Evolutionary conservation across 2,888 invertebrate species (phyloP).

Genomic region (Eumerus sabulonum): DNA sequence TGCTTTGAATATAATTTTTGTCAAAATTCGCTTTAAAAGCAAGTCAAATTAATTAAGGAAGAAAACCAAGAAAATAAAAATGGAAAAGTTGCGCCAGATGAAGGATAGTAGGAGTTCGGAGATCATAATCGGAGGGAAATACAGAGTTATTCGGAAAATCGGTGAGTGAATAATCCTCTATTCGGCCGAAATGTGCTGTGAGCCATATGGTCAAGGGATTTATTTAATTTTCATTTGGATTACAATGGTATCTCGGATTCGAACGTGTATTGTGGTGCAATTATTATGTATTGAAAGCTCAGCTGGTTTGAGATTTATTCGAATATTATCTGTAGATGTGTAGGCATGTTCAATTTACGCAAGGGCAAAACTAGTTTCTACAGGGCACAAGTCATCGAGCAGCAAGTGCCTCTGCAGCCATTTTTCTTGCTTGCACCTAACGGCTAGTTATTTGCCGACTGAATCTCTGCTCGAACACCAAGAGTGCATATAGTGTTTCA

Average conservation of each 20-base stretch:
- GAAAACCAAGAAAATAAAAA: constrained; percentile 58
- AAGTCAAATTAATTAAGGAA: constrained; percentile 33
- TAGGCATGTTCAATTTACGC: constrained; percentile 8
- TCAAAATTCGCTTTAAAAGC: constrained; percentile 58
- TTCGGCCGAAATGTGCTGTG: constrained; percentile 7
- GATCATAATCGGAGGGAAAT: constrained; percentile 94
- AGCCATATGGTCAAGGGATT: not conserved
- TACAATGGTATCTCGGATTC: not conserved
- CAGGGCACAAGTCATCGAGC: constrained; percentile 21
- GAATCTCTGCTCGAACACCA: constrained; percentile 18
- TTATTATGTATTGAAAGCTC: constrained; percentile 27
- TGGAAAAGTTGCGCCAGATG: constrained; percentile 77
- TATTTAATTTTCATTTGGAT: constrained; percentile 14
- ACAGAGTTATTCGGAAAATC: constrained; percentile 96
- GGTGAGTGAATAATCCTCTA: constrained; percentile 80
- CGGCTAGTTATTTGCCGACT: constrained; percentile 15
- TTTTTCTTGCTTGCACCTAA: constrained; percentile 40
- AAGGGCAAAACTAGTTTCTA: constrained; percentile 58
- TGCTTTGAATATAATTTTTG: constrained; percentile 29
- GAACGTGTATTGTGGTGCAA: constrained; percentile 30
- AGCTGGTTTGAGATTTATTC: constrained; percentile 26
- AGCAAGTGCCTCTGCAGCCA: constrained; percentile 54
- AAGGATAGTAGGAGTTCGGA: constrained; percentile 80
- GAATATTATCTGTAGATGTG: constrained; percentile 6
- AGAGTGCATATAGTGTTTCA: constrained; percentile 13